Conservation (phyloP, 2,797 vertebrate species). For the Anguilla anguilla region DNA sequence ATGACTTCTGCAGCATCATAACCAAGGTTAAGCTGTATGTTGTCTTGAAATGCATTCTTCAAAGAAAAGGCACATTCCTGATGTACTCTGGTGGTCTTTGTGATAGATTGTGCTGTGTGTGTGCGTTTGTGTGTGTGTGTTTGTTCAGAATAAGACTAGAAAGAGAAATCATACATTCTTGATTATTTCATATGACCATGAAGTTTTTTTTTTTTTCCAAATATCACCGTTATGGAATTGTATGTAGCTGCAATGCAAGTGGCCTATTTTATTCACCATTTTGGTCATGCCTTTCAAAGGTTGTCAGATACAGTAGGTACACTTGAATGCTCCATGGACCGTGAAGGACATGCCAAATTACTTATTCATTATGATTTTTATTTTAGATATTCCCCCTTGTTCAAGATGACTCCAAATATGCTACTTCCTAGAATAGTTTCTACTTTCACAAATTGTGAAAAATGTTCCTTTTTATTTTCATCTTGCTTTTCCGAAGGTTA, state of each 20-base stretch:
- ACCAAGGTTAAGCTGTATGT: not conserved
- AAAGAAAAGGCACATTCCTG: not conserved
- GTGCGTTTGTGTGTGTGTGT: too few relatives aligned
- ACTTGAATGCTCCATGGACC: not conserved
- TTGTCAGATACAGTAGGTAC: too few relatives aligned
- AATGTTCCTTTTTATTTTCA: not conserved
- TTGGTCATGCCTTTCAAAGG: too few relatives aligned
- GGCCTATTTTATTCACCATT: too few relatives aligned
- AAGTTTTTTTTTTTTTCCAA: not conserved
- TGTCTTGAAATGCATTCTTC: not conserved
- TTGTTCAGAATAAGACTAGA: too few relatives aligned
- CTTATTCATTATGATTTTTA: not conserved
- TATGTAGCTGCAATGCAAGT: not conserved
- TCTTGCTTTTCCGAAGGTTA: not conserved
- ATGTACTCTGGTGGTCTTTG: not conserved
- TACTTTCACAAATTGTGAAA: not conserved
- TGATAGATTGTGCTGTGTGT: not conserved
- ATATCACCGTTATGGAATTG: conserved; percentile 9
- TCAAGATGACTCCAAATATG: too few relatives aligned
- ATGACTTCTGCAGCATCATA: not conserved
- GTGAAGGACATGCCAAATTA: too few relatives aligned
- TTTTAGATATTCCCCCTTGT: too few relatives aligned
- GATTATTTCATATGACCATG: too few relatives aligned
- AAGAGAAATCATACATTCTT: too few relatives aligned
- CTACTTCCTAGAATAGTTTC: too few relatives aligned